Evolutionary conservation across 1,140 invertebrate species (phyloP).

Genomic region (Apis florea): DNA sequence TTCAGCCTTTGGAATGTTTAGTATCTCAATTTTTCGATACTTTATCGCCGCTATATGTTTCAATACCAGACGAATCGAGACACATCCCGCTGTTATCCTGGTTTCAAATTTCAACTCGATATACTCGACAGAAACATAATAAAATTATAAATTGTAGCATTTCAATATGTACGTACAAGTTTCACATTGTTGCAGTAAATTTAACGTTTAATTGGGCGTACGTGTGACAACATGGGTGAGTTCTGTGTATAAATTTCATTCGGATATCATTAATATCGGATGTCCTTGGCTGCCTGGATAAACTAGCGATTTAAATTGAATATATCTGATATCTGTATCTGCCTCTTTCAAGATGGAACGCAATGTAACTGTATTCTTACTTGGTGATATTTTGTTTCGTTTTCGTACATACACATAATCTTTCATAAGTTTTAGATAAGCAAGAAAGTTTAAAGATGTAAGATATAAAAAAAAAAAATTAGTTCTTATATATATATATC

Average conservation of each 20-base stretch:
- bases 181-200: background rate
- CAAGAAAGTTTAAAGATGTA: too few species aligned
- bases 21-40: constrained; percentile 20
- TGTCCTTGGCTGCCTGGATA: background rate
- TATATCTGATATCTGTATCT: too few species aligned
- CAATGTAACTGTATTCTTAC: too few species aligned
- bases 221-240: background rate
- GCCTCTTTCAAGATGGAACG: too few species aligned
- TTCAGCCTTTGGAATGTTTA: background rate
- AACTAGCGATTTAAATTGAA: background rate
- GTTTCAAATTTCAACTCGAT: background rate
- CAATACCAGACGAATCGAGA: background rate
- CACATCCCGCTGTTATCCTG: background rate
- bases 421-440: too few species aligned
- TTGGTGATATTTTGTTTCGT: too few species aligned
- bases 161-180: background rate
- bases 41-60: background rate
- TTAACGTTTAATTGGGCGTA: background rate
- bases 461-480: too few species aligned
- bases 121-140: too few species aligned
- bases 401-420: too few species aligned
- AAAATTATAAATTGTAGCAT: background rate
- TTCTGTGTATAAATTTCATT: too few species aligned
- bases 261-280: too few species aligned
- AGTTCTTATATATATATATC: too few species aligned